Conservation (phyloP, 2,888 invertebrate genomes). For the Meliscaeva auricollis region DNA sequence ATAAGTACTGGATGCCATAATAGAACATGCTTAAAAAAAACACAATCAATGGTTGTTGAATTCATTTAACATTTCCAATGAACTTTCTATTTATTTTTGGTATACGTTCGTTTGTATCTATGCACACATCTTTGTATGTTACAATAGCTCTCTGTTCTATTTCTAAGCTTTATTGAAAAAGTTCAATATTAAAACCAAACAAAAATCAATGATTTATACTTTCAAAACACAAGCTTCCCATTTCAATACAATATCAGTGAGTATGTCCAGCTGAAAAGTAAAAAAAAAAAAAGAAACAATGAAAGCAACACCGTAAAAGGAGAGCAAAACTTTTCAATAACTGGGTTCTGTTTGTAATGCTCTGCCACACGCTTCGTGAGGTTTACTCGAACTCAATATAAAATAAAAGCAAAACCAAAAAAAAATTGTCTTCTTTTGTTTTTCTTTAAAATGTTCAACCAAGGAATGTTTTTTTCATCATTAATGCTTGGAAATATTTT, state of each 20-base stretch:
- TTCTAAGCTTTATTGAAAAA: slow-evolving; percentile 12
- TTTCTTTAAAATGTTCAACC: slow-evolving; percentile 22
- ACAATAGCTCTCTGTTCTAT: background rate
- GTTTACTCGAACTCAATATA: background rate
- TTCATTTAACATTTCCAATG: no score
- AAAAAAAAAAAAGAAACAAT: background rate
- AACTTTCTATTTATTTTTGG: no score
- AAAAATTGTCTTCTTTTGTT: background rate
- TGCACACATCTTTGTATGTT: background rate
- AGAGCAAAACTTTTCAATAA: slow-evolving; percentile 22
- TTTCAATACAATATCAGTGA: slow-evolving; percentile 1
- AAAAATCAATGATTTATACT: slow-evolving; percentile 3
- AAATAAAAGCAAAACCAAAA: background rate
- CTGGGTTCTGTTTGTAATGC: slow-evolving; percentile 25
- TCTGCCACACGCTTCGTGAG: slow-evolving; percentile 4
- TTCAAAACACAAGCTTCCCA: slow-evolving; percentile 5
- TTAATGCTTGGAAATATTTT: background rate
- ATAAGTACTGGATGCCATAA: no score
- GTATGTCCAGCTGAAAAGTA: background rate
- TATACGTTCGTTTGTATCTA: background rate
- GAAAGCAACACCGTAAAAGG: background rate
- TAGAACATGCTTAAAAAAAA: no score
- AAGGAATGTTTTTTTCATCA: slow-evolving; percentile 11
- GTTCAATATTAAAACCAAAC: slow-evolving; percentile 1
- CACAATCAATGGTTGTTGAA: no score